These are phyloP conservation scores for Eutolmus rufibarbis DNA, from an alignment of 2,888 invertebrate genomes.

Conservation along the genomic window DNA sequence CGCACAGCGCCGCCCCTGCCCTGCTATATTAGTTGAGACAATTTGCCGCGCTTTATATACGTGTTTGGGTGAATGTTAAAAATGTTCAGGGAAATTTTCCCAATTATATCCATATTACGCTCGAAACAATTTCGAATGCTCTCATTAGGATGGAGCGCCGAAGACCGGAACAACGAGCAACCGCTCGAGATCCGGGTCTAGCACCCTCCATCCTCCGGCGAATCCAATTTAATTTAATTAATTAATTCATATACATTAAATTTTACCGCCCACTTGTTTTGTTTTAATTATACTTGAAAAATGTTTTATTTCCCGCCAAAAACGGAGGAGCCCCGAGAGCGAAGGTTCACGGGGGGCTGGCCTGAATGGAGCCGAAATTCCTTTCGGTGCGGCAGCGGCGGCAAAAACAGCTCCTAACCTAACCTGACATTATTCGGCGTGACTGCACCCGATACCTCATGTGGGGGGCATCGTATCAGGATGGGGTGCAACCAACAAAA, in stretches of 20 bases:
- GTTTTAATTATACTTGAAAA: slow-evolving; percentile 48
- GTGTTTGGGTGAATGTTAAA: slow-evolving; percentile 31
- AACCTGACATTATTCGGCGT: slow-evolving; percentile 1
- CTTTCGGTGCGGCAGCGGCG: not conserved
- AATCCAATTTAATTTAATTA: slow-evolving; percentile 48
- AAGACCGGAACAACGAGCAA: slow-evolving; percentile 1
- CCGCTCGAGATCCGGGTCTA: not conserved
- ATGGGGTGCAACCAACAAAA: slow-evolving; percentile 15
- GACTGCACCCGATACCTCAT: slow-evolving; percentile 23
- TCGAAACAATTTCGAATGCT: slow-evolving; percentile 36
- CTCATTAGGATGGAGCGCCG: slow-evolving; percentile 18
- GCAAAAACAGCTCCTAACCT: not conserved
- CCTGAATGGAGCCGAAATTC: not conserved
- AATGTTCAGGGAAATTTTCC: slow-evolving; percentile 27
- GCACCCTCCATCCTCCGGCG: slow-evolving; percentile 20
- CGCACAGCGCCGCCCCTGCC: not conserved
- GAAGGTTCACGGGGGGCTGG: not conserved
- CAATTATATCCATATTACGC: slow-evolving; percentile 40
- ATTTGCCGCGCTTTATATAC: not conserved
- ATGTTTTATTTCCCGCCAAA: slow-evolving; percentile 31
- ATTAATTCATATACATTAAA: slow-evolving; percentile 48
- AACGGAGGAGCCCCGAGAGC: not conserved
- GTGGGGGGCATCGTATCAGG: not conserved
- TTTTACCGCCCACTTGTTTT: slow-evolving; percentile 48
- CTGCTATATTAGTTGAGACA: not conserved